Evolutionary conservation across 2,797 vertebrate genomes (phyloP).

Genomic region (Gymnocypris eckloni): DNA sequence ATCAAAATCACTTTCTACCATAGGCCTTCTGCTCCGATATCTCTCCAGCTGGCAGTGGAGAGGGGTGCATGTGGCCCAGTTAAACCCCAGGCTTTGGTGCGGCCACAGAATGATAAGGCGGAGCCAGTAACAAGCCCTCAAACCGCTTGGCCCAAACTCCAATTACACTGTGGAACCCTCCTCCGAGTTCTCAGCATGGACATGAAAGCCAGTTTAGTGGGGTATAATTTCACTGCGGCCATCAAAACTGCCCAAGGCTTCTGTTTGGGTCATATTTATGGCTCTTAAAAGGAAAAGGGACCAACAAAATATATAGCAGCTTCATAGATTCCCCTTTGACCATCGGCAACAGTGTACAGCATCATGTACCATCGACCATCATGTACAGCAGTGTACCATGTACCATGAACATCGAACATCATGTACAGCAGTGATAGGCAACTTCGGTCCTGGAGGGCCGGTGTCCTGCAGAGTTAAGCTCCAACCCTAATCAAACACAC

Average conservation of each 20-base stretch:
- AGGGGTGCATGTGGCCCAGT: constrained; percentile 48
- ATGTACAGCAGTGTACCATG: too few species aligned
- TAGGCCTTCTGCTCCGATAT: constrained; percentile 58
- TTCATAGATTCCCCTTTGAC: constrained; percentile 1
- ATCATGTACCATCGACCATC: too few species aligned
- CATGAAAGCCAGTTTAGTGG: constrained; percentile 41
- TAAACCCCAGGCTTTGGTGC: constrained; percentile 53
- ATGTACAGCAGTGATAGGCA: background rate
- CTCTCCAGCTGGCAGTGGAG: constrained; percentile 61
- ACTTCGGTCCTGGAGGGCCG: too few species aligned
- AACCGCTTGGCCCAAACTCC: constrained; percentile 40
- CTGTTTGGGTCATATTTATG: constrained; percentile 39
- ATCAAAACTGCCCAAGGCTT: constrained; percentile 24
- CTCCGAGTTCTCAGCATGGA: constrained; percentile 42
- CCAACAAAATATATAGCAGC: background rate
- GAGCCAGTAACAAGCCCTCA: constrained; percentile 43
- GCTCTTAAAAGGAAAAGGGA: background rate
- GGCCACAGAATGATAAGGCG: constrained; percentile 35
- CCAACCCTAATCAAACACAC: too few species aligned
- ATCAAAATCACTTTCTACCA: constrained; percentile 55
- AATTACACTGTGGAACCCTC: constrained; percentile 42
- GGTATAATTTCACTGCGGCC: constrained; percentile 37
- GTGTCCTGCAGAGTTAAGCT: too few species aligned
- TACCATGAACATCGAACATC: background rate
- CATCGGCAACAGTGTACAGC: background rate